Base-by-base conservation (phyloP, 2,113 vertebrate genomes). In the Acinonyx jubatus region DNA sequence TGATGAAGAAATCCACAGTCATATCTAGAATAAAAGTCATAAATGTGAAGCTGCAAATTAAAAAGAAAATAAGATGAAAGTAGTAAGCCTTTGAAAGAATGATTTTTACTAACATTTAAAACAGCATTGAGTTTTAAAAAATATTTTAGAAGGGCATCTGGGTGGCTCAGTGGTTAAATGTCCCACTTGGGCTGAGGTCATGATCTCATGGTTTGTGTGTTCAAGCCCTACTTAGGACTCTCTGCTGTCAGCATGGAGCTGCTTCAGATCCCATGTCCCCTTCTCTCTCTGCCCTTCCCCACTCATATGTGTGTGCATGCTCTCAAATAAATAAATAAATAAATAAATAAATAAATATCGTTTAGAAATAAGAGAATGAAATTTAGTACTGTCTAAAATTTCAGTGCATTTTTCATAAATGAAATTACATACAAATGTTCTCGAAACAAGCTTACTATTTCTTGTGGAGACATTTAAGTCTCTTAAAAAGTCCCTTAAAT, bases 321-420 rank as follows among this genome's bases (percentile, higher is more conserved):
- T 3, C 57, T 61, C 21, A 55, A 57, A 57, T 57, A 57, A 57
- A 57, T 21, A 57, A 57, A 57, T 23, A 61, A 61, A 61, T 3
- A 61, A 61, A 61, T 23, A 61, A 23, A 61, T 25, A 61, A 61
- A 61, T 23, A 61, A 61, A 61, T 23, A 61, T 61, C 8, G 9
- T 45, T 66, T 94, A 92, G 31, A 86, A 89, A 18, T 86, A 73
- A 89, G 25, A 87, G 27, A 63, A 88, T 80, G 9, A 94, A 84
- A 63, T 93, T 61, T 73, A 48, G 11, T 71, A 55, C 7, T 29
- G 1, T 38, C 33, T 88, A 91, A 79, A 73, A 18, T 79, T 91
- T 65, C 71, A 89, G 5, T 76, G 90, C 52, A n/a, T n/a, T 93
- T 95, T 73, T 94, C 4, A 81, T 66, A 68, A 90, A 45, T 87